phyloP scores from a whole-genome alignment of 2,797 vertebrate genomes.

The Eurystomus glaucurus region DNA sequence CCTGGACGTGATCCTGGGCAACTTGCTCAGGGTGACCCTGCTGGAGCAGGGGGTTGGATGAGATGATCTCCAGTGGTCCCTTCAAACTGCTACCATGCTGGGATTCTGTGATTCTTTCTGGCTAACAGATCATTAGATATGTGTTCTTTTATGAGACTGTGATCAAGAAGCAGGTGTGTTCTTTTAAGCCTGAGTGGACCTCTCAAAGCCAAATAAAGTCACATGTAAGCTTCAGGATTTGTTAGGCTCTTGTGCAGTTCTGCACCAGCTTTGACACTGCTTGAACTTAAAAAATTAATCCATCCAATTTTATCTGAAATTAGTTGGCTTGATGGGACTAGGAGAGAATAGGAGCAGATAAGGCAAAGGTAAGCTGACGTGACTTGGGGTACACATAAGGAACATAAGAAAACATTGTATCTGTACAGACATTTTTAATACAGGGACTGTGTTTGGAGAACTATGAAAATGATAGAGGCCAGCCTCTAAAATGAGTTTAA shows the following conservation, averaged over 20 bases:
- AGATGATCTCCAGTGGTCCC: too few species aligned
- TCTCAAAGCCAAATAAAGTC: constrained; percentile 15
- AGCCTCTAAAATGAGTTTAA: background rate
- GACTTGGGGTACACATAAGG: background rate
- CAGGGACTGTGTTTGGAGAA: background rate
- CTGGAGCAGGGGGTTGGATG: too few species aligned
- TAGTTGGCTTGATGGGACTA: background rate
- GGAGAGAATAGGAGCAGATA: background rate
- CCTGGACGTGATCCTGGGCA: background rate
- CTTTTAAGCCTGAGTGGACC: background rate
- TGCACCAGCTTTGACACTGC: background rate
- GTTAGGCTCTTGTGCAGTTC: background rate
- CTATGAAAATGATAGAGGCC: background rate
- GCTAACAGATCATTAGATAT: background rate
- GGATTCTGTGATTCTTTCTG: background rate
- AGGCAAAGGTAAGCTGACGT: background rate
- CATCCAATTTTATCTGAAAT: background rate
- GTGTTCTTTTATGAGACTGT: background rate
- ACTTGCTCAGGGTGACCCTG: too few species aligned
- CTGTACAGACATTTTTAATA: background rate
- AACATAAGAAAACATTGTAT: background rate
- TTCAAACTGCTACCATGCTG: too few species aligned
- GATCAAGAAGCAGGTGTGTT: background rate
- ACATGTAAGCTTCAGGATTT: background rate
- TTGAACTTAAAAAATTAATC: background rate